Base-by-base conservation (phyloP, 2,113 vertebrate genomes). In the Corapipo altera region DNA sequence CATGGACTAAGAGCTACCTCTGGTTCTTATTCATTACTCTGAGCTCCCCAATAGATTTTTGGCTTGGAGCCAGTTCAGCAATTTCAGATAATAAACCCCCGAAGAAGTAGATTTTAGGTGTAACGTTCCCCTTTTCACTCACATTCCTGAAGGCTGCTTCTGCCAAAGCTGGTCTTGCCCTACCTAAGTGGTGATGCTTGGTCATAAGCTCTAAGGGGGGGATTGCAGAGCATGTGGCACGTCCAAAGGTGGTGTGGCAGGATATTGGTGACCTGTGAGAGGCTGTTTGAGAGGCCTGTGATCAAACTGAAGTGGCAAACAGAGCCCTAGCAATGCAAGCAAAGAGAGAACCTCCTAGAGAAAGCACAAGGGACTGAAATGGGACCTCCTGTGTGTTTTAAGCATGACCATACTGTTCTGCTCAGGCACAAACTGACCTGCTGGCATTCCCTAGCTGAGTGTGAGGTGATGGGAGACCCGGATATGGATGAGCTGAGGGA, bases 211-310 rank as follows among this genome's bases (percentile, higher is more conserved):
- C 24, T 5, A 4, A 49, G 69, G 3, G 1, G 69, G 49, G 81
- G 57, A 33, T 81, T 4, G 4, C 20, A 41, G n/a, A 30, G 64
- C 0, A 0, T 7, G 43, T 64, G n/a, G 66, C 28, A 41, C 33
- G 18, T 23, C 37, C 1, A 4, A 37, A 28, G 3, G 6, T 64
- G n/a, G 23, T 8, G 22, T 66, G 39, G 55, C 39, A 75, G 69
- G 46, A 24, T 24, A 2, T 39, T 35, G 11, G 26, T 65, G 72
- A 44, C 14, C 5, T 20, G 6, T 7, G 15, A 19, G 51, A 49
- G 48, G 77, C 69, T 6, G 2, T 18, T 57, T 24, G 70, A 66
- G 81, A 39, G 46, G 59, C 15, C 28, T 13, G 32, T 19, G 85
- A 46, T 80, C 6, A 6, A 79, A 43, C 64, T n/a, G 51, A 81